Conservation (phyloP, 2,113 vertebrate genomes). For the Cathartes aura region DNA sequence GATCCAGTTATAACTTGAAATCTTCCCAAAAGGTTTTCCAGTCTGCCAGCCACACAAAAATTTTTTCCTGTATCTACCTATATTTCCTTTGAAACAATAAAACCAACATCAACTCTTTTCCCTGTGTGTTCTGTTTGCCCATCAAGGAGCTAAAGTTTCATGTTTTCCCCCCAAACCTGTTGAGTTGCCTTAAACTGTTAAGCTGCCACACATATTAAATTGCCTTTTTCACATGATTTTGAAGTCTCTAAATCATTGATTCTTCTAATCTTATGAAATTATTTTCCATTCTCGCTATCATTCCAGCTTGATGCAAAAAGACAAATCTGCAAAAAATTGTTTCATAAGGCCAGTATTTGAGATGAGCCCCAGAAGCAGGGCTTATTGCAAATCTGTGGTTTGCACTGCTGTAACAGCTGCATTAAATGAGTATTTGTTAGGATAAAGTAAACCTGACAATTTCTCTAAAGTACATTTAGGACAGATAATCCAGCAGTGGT, state of each 20-base stretch:
- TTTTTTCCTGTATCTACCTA: neutral
- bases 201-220: neutral
- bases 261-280: neutral
- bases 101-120: neutral
- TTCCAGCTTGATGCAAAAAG: neutral
- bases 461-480: neutral
- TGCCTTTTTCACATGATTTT: neutral
- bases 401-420: neutral
- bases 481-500: neutral
- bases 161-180: neutral
- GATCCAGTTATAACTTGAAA: neutral
- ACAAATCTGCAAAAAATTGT: neutral
- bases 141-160: neutral
- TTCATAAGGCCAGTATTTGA: neutral
- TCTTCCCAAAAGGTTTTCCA: conserved; percentile 4
- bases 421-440: neutral
- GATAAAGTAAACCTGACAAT: neutral
- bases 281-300: neutral
- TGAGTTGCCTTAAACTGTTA: neutral
- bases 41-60: conserved; percentile 9
- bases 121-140: neutral
- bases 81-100: conserved; percentile 5
- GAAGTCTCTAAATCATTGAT: neutral
- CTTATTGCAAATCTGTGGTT: neutral
- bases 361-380: neutral